These are phyloP conservation scores for Lutjanus campechanus DNA, from an alignment of 2,797 vertebrate genomes.

Conservation along the genomic window DNA sequence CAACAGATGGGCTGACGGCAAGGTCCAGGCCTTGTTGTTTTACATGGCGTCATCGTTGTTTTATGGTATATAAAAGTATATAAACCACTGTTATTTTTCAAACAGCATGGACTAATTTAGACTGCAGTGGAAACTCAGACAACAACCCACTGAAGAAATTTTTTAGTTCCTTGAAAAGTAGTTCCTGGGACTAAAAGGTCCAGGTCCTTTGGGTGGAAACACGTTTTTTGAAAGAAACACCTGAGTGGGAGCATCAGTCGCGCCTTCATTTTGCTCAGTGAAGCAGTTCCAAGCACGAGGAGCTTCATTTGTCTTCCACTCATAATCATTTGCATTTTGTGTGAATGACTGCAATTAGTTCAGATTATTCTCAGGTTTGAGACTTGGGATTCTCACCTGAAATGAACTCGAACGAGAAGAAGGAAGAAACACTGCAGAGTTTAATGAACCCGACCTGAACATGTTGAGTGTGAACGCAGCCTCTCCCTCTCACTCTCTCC, in stretches of 20 bases:
- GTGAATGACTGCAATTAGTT: neutral
- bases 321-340: neutral
- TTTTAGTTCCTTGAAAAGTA: too few species aligned
- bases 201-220: too few species aligned
- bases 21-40: too few species aligned
- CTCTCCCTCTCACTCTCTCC: neutral
- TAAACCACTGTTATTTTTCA: too few species aligned
- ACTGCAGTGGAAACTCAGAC: too few species aligned
- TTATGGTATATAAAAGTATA: too few species aligned
- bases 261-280: neutral
- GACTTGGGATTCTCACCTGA: constrained; percentile 21
- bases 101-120: too few species aligned
- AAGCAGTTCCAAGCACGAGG: neutral
- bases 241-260: neutral
- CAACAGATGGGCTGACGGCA: too few species aligned
- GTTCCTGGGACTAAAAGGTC: too few species aligned
- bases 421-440: constrained; percentile 29
- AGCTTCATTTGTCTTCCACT: neutral
- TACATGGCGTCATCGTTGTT: too few species aligned
- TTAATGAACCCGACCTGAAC: constrained; percentile 50
- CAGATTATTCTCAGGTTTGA: constrained; percentile 1
- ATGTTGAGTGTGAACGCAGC: constrained; percentile 43
- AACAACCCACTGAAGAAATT: too few species aligned
- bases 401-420: constrained; percentile 20
- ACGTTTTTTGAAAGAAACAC: neutral